phyloP scores from a whole-genome alignment of 1,140 invertebrate species.

The Glossosoma conforme region DNA sequence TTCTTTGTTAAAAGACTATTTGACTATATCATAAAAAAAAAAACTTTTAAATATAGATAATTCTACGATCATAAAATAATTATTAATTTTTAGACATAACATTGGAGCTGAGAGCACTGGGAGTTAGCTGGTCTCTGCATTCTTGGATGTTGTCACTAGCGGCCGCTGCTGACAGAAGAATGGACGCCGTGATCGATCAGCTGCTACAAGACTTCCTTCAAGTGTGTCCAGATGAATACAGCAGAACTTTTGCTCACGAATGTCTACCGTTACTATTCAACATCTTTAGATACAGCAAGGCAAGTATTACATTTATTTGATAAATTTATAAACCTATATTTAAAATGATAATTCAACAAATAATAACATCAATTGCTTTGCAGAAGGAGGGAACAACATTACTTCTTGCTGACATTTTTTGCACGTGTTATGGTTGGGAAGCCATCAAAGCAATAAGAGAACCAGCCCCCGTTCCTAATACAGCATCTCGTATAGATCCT shows the following conservation, averaged over 20 bases:
- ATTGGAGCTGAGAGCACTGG: constrained; percentile 73
- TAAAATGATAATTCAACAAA: too few species aligned
- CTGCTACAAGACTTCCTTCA: constrained; percentile 85
- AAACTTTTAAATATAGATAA: too few species aligned
- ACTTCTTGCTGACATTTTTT: constrained; percentile 82
- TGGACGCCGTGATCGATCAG: constrained; percentile 85
- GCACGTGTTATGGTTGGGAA: constrained; percentile 83
- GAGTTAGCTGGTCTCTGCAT: constrained; percentile 84
- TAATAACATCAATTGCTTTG: too few species aligned
- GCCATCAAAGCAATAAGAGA: constrained; percentile 73
- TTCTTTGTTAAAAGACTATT: background rate
- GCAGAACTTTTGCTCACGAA: constrained; percentile 83
- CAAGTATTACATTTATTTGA: constrained; percentile 39
- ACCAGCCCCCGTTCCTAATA: constrained; percentile 55
- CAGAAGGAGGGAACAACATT: constrained; percentile 85
- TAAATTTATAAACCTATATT: background rate
- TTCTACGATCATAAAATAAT: too few species aligned
- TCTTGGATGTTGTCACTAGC: constrained; percentile 88
- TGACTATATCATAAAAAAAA: background rate
- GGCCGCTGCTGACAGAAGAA: constrained; percentile 74
- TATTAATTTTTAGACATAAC: constrained; percentile 77
- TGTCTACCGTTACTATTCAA: constrained; percentile 84
- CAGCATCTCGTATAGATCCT: constrained; percentile 72
- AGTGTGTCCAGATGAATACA: constrained; percentile 79
- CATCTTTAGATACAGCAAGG: constrained; percentile 86